Evolutionary conservation across 2,888 invertebrate genomes (phyloP).

Genomic region (Willowsia nigromaculata): DNA sequence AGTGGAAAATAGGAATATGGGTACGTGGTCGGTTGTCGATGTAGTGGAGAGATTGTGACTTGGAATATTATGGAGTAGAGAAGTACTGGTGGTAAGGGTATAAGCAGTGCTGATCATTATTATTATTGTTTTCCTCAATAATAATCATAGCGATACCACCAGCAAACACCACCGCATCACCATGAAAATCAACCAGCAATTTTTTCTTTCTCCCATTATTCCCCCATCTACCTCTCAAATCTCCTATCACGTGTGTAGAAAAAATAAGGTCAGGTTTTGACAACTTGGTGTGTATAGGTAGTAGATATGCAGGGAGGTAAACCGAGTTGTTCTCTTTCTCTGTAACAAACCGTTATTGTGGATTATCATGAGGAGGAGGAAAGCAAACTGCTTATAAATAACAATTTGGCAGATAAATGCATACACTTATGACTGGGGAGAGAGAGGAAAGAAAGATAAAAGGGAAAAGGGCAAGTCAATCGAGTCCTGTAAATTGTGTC

Average conservation of each 20-base stretch:
- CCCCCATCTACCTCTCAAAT: constrained; percentile 51
- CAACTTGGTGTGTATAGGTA: neutral
- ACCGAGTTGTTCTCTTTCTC: neutral
- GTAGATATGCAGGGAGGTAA: neutral
- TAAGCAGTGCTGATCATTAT: constrained; percentile 3
- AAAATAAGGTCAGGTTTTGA: constrained; percentile 17
- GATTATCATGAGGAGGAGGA: neutral
- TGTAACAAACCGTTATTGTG: neutral
- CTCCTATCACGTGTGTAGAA: constrained; percentile 39
- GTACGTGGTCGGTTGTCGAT: neutral
- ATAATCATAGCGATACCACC: neutral
- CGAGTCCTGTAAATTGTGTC: neutral
- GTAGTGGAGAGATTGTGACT: neutral
- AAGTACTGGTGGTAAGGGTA: no score
- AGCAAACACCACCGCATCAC: neutral
- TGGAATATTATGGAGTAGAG: no score
- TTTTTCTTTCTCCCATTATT: constrained; percentile 32
- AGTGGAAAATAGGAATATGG: no score
- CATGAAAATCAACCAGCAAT: constrained; percentile 2
- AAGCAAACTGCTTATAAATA: neutral
- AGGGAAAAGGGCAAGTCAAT: neutral
- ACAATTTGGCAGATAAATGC: neutral
- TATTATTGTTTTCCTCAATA: neutral
- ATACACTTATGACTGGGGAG: no score
- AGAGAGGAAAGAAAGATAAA: no score